Conservation (phyloP, 2,888 invertebrate genomes). For the Spilarctia lutea region DNA sequence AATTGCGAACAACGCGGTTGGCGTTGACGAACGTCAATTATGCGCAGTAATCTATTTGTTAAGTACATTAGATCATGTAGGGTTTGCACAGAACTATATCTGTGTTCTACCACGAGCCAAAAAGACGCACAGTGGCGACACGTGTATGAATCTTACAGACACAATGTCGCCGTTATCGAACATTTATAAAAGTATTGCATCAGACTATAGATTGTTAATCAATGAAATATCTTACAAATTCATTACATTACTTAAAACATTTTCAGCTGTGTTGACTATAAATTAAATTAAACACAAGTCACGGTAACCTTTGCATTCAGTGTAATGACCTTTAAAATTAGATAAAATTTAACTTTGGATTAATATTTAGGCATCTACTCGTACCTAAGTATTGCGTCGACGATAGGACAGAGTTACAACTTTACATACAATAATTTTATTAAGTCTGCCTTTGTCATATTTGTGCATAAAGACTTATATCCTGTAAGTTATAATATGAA, state of each 20-base stretch:
- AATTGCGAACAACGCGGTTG: constrained; percentile 25
- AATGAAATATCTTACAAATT: constrained; percentile 1
- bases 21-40: constrained; percentile 40
- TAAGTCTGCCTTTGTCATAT: too few relatives aligned
- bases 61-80: constrained; percentile 39
- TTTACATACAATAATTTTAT: background rate
- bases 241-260: background rate
- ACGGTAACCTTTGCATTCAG: background rate
- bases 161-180: constrained; percentile 50
- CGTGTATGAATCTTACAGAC: constrained; percentile 56
- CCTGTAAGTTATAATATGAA: background rate
- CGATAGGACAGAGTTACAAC: background rate
- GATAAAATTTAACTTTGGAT: background rate
- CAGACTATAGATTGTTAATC: constrained; percentile 17
- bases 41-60: constrained; percentile 56
- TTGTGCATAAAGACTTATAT: background rate
- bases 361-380: background rate
- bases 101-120: constrained; percentile 53
- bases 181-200: constrained; percentile 29
- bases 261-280: background rate
- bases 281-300: background rate
- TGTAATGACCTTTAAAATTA: background rate
- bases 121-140: constrained; percentile 43
- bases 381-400: background rate
- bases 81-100: constrained; percentile 34